Evolutionary conservation across 2,113 vertebrate genomes (phyloP), one percentile per base, ranked within the genome.

Genomic region (Tachysurus vachellii): DNA sequence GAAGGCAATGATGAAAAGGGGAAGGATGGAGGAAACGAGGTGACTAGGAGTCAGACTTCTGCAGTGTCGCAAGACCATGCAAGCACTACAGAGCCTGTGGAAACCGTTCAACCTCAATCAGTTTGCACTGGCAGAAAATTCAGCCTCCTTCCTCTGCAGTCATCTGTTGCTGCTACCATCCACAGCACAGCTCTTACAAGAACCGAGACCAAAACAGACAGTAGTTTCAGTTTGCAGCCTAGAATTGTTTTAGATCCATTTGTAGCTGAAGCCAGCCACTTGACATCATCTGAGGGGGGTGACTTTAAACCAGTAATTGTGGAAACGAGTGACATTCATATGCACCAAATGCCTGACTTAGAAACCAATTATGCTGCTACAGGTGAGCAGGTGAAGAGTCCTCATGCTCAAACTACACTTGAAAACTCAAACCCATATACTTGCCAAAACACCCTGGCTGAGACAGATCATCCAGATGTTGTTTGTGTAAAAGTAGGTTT

Each of bases 141-240:
- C 82, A 71, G 23, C 82, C 70, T 57, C 42, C 82, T 76, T 59
- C 76, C 77, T 85, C 86, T 62, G 54, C 64, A 62, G 19, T 73
- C 76, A 50, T 54, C 79, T 75, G 66, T 42, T 83, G 76, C 77
- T 54, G 50, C 56, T 66, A 75, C 64, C 62, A 81, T n/a, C 81
- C 82, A 73, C 68, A 76, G 59, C 64, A 84, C 85, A 47, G 68
- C 12, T 54, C 64, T 66, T 75, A 36, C n/a, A 80, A 80, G 21
- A 68, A 82, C 66, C 36, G 70, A 62, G 21, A 21, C 76, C 3
- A n/a, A 84, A 80, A 31, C 50, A 71, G 82, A 75, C 85, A 66
- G 53, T 85, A 28, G 62, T 83, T 79, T 90, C n/a, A 90, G 21
- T 88, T 82, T 90, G 81, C 87, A 90, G 70, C 89, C 89, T 76